Evolutionary conservation across 2,113 vertebrate species (phyloP).

Genomic region (Grammomys surdaster): DNA sequence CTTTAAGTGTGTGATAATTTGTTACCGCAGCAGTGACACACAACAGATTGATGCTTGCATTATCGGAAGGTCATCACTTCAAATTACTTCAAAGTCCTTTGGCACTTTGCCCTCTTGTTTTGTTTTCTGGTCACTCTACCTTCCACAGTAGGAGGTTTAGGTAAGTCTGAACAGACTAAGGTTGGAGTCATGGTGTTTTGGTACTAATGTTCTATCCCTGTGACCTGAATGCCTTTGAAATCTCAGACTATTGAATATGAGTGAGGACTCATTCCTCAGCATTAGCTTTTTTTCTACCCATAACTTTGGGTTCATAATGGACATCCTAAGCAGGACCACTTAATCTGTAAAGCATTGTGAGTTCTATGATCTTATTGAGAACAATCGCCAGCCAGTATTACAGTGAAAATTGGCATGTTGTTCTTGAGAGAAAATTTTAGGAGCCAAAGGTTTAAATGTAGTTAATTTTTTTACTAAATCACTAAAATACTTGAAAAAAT

Average conservation of each 20-base stretch:
- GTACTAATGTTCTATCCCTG: background rate
- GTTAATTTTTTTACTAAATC: background rate
- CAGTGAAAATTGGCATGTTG: background rate
- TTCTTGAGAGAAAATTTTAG: background rate
- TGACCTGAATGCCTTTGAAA: background rate
- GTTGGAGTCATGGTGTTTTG: too few relatives aligned
- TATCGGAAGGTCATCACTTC: background rate
- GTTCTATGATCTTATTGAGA: too few relatives aligned
- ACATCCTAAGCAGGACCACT: background rate
- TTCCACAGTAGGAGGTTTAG: background rate
- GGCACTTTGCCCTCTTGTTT: background rate
- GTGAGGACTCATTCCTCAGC: too few relatives aligned
- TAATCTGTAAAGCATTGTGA: background rate
- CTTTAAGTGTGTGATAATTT: background rate
- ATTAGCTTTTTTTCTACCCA: background rate
- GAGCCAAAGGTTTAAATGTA: background rate
- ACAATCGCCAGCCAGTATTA: background rate
- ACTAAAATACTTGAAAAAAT: background rate
- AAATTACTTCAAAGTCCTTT: background rate
- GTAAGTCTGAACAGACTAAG: background rate
- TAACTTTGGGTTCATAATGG: background rate
- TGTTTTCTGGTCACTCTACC: background rate
- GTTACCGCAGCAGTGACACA: background rate
- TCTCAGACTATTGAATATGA: background rate
- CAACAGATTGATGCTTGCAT: background rate